Percentiles rank a stretch among this genome's conserved stretches.
Evolutionary conservation across 2,113 vertebrate genomes (phyloP).

Genomic region (Siniperca knerii): DNA sequence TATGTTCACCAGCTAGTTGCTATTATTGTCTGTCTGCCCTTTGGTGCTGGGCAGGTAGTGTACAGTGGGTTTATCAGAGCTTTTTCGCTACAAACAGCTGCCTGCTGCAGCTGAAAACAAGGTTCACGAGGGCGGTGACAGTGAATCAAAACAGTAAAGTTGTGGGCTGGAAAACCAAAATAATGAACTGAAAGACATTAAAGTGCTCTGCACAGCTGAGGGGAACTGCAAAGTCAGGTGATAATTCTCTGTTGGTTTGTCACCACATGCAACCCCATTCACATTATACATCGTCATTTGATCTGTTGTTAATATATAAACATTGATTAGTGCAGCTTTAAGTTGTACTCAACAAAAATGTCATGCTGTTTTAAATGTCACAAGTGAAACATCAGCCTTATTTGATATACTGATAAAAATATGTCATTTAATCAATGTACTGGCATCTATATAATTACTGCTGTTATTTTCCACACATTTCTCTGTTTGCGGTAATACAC

Average conservation of each 20-base stretch:
- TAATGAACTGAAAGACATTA: not conserved
- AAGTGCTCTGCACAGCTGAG: not conserved
- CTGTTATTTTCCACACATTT: not conserved
- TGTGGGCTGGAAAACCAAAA: not conserved
- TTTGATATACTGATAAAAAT: not conserved
- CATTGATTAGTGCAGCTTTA: not conserved
- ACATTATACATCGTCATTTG: not conserved
- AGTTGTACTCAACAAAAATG: not conserved
- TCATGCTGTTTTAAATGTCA: not conserved
- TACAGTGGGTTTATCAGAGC: not conserved
- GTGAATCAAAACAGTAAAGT: not conserved
- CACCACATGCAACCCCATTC: too few species aligned
- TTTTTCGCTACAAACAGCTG: not conserved
- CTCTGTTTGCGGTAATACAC: conserved; percentile 15
- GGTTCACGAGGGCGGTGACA: not conserved
- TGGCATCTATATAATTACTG: not conserved
- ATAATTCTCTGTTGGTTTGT: not conserved
- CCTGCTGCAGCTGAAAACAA: not conserved
- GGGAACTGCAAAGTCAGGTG: not conserved
- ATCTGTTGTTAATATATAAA: not conserved
- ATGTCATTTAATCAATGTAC: not conserved
- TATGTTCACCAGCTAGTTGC: not conserved
- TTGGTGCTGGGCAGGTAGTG: not conserved
- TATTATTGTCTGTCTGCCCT: not conserved
- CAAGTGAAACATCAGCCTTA: not conserved